phyloP scores from a whole-genome alignment of 2,888 invertebrate genomes.

The Coenonympha glycerion region DNA sequence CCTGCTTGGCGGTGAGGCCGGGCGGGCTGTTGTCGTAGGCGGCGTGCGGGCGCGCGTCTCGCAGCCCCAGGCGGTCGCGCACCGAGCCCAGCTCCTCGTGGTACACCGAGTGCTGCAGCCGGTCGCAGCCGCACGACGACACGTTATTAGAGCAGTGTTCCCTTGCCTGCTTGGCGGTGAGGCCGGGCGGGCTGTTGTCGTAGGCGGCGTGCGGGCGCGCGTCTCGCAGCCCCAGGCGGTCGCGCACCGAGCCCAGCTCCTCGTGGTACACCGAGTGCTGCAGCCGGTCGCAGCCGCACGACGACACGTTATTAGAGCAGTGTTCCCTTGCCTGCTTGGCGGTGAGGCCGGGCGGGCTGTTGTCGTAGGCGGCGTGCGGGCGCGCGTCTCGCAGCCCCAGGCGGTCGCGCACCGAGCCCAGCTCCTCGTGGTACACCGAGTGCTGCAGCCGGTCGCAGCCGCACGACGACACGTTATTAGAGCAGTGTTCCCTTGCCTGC shows the following conservation, averaged over 20 bases:
- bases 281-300: constrained; percentile 93
- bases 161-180: constrained; percentile 78
- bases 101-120: constrained; percentile 92
- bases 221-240: constrained; percentile 81
- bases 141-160: too few relatives aligned
- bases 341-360: constrained; percentile 83
- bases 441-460: constrained; percentile 93
- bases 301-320: too few relatives aligned
- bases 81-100: constrained; percentile 90
- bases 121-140: constrained; percentile 93
- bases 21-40: constrained; percentile 79
- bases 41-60: constrained; percentile 69
- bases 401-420: constrained; percentile 84
- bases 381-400: constrained; percentile 80
- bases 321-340: constrained; percentile 73
- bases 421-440: constrained; percentile 91
- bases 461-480: too few relatives aligned
- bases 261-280: constrained; percentile 93
- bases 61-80: constrained; percentile 82
- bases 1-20: constrained; percentile 83
- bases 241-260: constrained; percentile 86
- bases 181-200: constrained; percentile 83
- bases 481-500: constrained; percentile 58
- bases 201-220: constrained; percentile 63
- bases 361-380: constrained; percentile 72